Conservation (phyloP, 2,888 invertebrate genomes). For the Gandaritis pyraliata region DNA sequence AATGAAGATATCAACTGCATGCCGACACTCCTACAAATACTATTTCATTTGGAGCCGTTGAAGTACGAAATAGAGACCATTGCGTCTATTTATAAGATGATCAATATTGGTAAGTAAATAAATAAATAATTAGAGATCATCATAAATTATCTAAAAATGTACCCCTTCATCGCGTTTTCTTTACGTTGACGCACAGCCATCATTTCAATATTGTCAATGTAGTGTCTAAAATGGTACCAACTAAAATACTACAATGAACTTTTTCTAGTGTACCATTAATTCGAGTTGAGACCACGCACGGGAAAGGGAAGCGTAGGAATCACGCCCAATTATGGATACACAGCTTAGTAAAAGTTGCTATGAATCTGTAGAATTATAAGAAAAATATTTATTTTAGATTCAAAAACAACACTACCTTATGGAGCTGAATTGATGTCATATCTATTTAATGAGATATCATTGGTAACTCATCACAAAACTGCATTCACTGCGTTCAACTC, state of each 20-base stretch:
- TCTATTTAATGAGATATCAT: conserved; percentile 86
- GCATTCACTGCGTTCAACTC: conserved; percentile 84
- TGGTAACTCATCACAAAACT: conserved; percentile 82
- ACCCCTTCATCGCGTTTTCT: too few species aligned
- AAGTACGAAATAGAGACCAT: conserved; percentile 81
- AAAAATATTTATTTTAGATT: conserved; percentile 46
- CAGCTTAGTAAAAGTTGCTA: too few species aligned
- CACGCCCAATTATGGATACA: too few species aligned
- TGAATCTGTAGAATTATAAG: not conserved
- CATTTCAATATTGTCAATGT: too few species aligned
- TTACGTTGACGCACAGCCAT: too few species aligned
- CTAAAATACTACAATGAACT: too few species aligned
- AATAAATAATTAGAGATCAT: too few species aligned
- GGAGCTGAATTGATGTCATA: conserved; percentile 87
- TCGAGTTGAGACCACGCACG: too few species aligned
- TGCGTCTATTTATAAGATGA: conserved; percentile 82
- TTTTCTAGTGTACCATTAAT: too few species aligned
- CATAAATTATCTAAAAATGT: too few species aligned
- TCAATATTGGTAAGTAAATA: conserved; percentile 61
- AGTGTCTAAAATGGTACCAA: too few species aligned
- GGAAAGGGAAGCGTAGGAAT: too few species aligned
- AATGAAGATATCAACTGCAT: conserved; percentile 59
- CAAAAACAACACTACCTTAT: conserved; percentile 57
- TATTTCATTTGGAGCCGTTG: conserved; percentile 75
- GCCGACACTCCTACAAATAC: conserved; percentile 73